Evolutionary conservation across 2,797 vertebrate genomes (phyloP).

Genomic region (Enteromius treurensis): DNA sequence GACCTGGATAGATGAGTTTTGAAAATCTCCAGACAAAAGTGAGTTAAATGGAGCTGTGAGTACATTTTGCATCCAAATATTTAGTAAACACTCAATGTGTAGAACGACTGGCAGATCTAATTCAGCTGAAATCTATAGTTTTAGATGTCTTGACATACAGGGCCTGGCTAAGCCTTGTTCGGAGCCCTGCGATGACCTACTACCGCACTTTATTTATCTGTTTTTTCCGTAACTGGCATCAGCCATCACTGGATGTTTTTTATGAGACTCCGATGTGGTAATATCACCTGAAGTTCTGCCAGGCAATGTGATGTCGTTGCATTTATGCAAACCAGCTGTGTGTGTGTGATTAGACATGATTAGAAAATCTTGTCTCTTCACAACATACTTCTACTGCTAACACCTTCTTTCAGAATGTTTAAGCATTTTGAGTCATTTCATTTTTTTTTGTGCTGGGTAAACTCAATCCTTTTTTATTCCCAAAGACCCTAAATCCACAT

Average conservation of each 20-base stretch:
- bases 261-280: constrained; percentile 54
- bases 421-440: background rate
- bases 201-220: background rate
- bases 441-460: background rate
- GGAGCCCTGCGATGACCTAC: background rate
- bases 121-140: background rate
- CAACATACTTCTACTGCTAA: background rate
- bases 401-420: constrained; percentile 17
- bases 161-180: background rate
- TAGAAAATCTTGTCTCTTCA: constrained; percentile 12
- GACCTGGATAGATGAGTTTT: background rate
- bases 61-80: background rate
- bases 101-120: background rate
- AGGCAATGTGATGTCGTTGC: constrained; percentile 45
- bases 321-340: constrained; percentile 54
- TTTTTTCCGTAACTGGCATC: constrained; percentile 29
- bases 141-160: background rate
- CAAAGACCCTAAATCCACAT: background rate
- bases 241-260: constrained; percentile 36
- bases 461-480: constrained; percentile 7
- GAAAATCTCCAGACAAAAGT: too few relatives aligned
- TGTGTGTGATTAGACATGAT: constrained; percentile 33
- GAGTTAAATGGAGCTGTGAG: background rate
- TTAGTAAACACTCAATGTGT: background rate
- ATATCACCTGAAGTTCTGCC: constrained; percentile 52